A percentile compares a stretch with the other conserved stretches of the same genome.
These are phyloP conservation scores for Cebidichthys violaceus DNA, from an alignment of 2,113 vertebrate genomes.

Conservation along the genomic window DNA sequence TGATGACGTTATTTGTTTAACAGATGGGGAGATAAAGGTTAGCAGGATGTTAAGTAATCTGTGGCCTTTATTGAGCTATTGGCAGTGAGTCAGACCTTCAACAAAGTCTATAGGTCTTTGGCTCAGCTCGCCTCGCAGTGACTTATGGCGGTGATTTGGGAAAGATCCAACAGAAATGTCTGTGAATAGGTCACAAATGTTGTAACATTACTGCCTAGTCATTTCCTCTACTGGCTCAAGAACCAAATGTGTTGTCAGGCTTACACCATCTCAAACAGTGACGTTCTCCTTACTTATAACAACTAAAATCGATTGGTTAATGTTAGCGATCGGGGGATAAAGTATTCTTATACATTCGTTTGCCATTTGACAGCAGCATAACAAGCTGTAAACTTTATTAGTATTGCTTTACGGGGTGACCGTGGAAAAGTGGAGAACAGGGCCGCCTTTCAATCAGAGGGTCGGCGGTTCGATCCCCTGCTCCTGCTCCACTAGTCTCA, in stretches of 20 bases:
- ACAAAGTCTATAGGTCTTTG: neutral
- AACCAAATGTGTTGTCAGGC: neutral
- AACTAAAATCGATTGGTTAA: neutral
- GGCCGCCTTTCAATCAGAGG: too few relatives aligned
- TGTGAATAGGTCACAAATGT: slow-evolving; percentile 11
- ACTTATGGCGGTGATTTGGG: neutral
- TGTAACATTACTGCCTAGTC: neutral
- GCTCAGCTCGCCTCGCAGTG: neutral
- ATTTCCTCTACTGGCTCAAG: neutral
- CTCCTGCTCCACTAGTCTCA: too few relatives aligned
- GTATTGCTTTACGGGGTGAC: too few relatives aligned
- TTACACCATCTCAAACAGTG: neutral
- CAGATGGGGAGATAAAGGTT: slow-evolving; percentile 13
- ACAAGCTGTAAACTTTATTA: slow-evolving; percentile 7
- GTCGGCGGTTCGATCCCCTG: too few relatives aligned
- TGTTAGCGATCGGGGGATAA: neutral
- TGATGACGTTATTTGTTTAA: slow-evolving; percentile 5
- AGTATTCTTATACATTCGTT: slow-evolving; percentile 8
- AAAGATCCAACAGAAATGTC: neutral
- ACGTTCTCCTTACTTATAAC: neutral
- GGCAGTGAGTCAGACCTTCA: slow-evolving; percentile 21
- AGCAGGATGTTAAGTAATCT: slow-evolving; percentile 25
- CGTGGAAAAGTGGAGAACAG: too few relatives aligned
- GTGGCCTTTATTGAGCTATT: slow-evolving; percentile 37
- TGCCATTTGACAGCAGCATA: neutral